Evolutionary conservation across 1,140 invertebrate species (phyloP).

Genomic region (Drosophila chauvacae): DNA sequence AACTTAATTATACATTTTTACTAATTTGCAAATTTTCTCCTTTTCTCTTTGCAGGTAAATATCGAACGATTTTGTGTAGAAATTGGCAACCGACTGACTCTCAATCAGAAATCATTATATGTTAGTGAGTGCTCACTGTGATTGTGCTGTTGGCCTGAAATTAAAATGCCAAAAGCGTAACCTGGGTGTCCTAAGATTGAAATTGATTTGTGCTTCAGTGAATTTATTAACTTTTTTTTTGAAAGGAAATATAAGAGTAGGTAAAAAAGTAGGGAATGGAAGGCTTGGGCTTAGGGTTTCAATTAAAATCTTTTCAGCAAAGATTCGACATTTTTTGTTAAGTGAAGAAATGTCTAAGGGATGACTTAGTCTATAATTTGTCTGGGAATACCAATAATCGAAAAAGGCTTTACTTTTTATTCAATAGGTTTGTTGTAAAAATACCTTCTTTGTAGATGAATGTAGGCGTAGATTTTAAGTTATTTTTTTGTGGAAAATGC

Average conservation of each 20-base stretch:
- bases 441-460: too few relatives aligned
- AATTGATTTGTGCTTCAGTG: slow-evolving; percentile 34
- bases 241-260: background rate
- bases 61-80: slow-evolving; percentile 25
- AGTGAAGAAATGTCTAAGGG: background rate
- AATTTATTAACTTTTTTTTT: slow-evolving; percentile 22
- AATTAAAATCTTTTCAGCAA: background rate
- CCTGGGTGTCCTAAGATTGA: slow-evolving; percentile 17
- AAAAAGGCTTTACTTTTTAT: too few relatives aligned
- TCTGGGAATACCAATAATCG: too few relatives aligned
- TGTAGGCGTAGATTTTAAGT: too few relatives aligned
- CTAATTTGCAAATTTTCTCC: slow-evolving; percentile 79
- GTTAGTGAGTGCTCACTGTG: slow-evolving; percentile 36
- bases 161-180: slow-evolving; percentile 43
- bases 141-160: slow-evolving; percentile 11
- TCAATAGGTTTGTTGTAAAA: too few relatives aligned
- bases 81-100: slow-evolving; percentile 16
- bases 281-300: background rate
- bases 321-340: background rate
- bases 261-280: background rate
- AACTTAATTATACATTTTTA: slow-evolving; percentile 74
- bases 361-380: too few relatives aligned
- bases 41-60: slow-evolving; percentile 79
- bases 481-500: too few relatives aligned
- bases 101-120: slow-evolving; percentile 14